Evolutionary conservation across 2,797 vertebrate genomes (phyloP).

Genomic region (Cetoscarus ocellatus): DNA sequence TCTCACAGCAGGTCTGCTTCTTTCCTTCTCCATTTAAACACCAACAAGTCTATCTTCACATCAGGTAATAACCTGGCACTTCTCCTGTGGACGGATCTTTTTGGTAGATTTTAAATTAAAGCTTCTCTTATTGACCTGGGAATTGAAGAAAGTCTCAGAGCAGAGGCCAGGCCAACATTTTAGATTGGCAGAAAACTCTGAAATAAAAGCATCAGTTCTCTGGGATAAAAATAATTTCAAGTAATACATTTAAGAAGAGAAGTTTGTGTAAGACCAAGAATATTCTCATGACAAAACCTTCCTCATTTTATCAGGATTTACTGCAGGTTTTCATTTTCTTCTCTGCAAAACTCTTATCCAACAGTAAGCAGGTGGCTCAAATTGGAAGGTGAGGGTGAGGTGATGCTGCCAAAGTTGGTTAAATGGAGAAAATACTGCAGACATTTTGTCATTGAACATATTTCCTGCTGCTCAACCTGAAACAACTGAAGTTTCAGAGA

Average conservation of each 20-base stretch:
- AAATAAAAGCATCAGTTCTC: constrained; percentile 17
- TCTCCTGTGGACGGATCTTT: constrained; percentile 47
- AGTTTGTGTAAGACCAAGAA: not conserved
- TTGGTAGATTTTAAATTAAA: constrained; percentile 70
- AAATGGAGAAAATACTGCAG: no score
- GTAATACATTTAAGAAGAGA: not conserved
- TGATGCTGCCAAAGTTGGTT: no score
- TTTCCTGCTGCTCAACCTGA: no score
- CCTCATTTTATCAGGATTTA: constrained; percentile 29
- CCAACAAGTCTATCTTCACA: constrained; percentile 75
- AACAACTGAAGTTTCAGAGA: no score
- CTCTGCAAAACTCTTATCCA: constrained; percentile 13
- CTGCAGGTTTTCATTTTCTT: constrained; percentile 11
- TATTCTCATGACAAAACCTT: no score
- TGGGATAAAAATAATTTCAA: not conserved
- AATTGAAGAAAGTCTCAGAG: constrained; percentile 55
- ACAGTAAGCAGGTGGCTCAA: constrained; percentile 29
- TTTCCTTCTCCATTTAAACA: constrained; percentile 69
- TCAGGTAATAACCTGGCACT: constrained; percentile 75
- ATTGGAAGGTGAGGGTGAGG: no score
- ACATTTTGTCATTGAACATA: no score
- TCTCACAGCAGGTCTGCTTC: constrained; percentile 58
- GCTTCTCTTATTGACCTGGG: constrained; percentile 56
- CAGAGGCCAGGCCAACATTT: constrained; percentile 45
- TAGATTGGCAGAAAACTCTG: constrained; percentile 49